Conservation (phyloP, 2,888 invertebrate genomes). For the Scaptomyza parva region DNA sequence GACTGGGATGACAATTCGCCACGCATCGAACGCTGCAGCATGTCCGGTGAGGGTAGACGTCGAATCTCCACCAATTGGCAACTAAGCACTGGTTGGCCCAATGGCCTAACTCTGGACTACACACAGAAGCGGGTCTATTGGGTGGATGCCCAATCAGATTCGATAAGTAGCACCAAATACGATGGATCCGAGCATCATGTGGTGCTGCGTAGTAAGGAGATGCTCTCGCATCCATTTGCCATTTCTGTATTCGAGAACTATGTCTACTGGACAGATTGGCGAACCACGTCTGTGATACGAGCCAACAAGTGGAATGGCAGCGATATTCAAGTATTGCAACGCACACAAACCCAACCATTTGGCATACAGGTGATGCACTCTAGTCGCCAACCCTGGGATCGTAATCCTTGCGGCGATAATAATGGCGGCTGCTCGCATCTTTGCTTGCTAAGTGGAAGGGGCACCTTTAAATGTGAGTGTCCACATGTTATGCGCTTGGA, state of each 20-base stretch:
- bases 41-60: conserved; percentile 89
- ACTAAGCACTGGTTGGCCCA: conserved; percentile 91
- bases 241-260: conserved; percentile 93
- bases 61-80: conserved; percentile 86
- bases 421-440: conserved; percentile 93
- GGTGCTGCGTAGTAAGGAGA: conserved; percentile 89
- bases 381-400: conserved; percentile 88
- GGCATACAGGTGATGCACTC: conserved; percentile 94
- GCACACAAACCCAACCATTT: conserved; percentile 94
- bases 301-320: conserved; percentile 95
- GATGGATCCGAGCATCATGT: conserved; percentile 89
- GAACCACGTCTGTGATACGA: conserved; percentile 92
- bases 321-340: conserved; percentile 91
- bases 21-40: conserved; percentile 92
- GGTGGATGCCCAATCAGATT: conserved; percentile 95
- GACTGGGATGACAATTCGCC: conserved; percentile 93
- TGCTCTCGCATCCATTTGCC: conserved; percentile 95
- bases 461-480: conserved; percentile 90
- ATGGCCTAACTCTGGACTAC: conserved; percentile 93
- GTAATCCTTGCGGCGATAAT: conserved; percentile 89
- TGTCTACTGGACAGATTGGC: conserved; percentile 98
- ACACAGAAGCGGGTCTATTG: conserved; percentile 91
- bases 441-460: conserved; percentile 89
- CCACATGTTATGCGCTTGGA: conserved; percentile 94
- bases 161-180: conserved; percentile 93